Evolutionary conservation across 1,140 invertebrate species (phyloP).

Genomic region (Phocides pigmalion): DNA sequence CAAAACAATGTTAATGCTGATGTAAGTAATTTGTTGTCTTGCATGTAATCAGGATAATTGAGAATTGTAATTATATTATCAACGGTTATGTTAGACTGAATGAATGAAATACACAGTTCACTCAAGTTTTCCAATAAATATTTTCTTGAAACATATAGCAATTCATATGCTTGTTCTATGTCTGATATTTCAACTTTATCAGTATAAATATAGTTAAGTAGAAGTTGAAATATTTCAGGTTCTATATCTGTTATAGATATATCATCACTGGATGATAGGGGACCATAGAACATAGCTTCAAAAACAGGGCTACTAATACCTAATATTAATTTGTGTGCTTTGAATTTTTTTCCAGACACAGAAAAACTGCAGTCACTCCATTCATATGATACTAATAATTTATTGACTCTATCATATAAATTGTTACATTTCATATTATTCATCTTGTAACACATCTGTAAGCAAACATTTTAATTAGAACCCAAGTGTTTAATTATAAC

Average conservation of each 20-base stretch:
- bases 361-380: constrained; percentile 84
- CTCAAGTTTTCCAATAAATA: constrained; percentile 83
- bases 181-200: constrained; percentile 79
- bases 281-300: constrained; percentile 89
- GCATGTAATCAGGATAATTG: constrained; percentile 83
- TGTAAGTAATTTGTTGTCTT: constrained; percentile 72
- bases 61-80: constrained; percentile 83
- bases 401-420: constrained; percentile 78
- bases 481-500: too few relatives aligned
- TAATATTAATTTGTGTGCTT: constrained; percentile 88
- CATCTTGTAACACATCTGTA: constrained; percentile 67
- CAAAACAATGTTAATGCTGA: constrained; percentile 79
- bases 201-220: constrained; percentile 84
- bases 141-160: constrained; percentile 85
- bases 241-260: constrained; percentile 83
- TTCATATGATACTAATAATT: constrained; percentile 77
- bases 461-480: constrained; percentile 42
- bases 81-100: constrained; percentile 79
- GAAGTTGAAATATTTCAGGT: constrained; percentile 82
- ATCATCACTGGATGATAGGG: constrained; percentile 82
- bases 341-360: constrained; percentile 80
- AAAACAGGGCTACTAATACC: constrained; percentile 90
- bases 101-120: constrained; percentile 77
- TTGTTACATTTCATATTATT: constrained; percentile 52
- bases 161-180: constrained; percentile 82